Conservation (phyloP, 1,140 invertebrate species). For the Drosophila kepulauana region DNA sequence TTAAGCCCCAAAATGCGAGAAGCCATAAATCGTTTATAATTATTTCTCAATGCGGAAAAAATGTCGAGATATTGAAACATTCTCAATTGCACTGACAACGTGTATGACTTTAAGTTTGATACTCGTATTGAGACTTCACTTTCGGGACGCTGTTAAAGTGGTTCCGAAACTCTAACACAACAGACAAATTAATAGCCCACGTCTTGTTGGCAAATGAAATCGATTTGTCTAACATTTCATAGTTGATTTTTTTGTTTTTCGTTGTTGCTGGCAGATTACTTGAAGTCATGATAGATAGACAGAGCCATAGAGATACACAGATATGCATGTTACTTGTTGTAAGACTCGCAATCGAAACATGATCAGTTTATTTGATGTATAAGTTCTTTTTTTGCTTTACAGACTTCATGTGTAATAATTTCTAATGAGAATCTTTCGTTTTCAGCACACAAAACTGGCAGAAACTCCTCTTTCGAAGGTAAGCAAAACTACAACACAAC, state of each 20-base stretch:
- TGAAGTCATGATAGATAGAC: constrained; percentile 31
- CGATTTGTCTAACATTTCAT: constrained; percentile 71
- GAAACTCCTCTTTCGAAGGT: constrained; percentile 13
- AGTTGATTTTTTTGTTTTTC: constrained; percentile 32
- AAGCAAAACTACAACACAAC: constrained; percentile 38
- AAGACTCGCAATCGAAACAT: constrained; percentile 20
- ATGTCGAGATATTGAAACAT: constrained; percentile 15
- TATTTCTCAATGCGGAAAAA: constrained; percentile 35
- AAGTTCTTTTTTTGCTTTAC: not conserved
- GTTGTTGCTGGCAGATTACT: constrained; percentile 20
- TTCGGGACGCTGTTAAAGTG: constrained; percentile 14
- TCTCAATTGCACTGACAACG: constrained; percentile 19
- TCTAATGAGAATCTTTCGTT: constrained; percentile 31
- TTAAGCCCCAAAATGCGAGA: not conserved
- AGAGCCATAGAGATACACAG: not conserved
- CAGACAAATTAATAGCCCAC: constrained; percentile 70
- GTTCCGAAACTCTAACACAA: constrained; percentile 43
- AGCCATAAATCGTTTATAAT: constrained; percentile 53
- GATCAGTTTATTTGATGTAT: constrained; percentile 22
- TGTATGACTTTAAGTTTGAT: not conserved
- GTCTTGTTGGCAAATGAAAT: constrained; percentile 70
- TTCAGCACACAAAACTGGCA: constrained; percentile 27
- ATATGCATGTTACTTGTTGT: constrained; percentile 12
- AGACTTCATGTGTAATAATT: constrained; percentile 15
- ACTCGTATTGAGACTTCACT: constrained; percentile 40